Conservation (phyloP, 2,113 vertebrate species). For the Cairina moschata region DNA sequence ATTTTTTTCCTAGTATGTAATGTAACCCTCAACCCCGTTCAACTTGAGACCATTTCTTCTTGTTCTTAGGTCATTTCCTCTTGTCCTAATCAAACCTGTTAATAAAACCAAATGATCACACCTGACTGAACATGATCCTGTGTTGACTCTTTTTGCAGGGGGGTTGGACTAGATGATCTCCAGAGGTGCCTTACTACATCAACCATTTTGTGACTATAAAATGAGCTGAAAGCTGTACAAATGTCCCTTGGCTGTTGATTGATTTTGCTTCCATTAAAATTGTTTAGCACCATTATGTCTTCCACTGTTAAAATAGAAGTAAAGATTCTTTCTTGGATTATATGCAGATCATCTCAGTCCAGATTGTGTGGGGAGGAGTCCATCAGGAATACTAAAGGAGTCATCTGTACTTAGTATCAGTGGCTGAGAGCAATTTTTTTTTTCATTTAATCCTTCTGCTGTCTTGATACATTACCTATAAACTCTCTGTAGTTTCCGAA, state of each 20-base stretch:
- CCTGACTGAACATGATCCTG: fast-evolving
- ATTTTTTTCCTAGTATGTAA: no score
- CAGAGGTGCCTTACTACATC: neutral
- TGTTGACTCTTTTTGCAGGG: neutral
- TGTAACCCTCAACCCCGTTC: no score
- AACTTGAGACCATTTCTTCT: no score
- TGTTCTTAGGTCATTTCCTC: no score
- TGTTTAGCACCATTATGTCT: neutral
- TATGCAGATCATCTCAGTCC: neutral
- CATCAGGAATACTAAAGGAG: neutral
- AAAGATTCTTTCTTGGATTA: neutral
- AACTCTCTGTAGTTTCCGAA: neutral
- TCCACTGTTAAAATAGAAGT: neutral
- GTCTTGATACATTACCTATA: neutral
- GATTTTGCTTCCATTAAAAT: neutral
- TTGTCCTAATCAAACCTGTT: no score
- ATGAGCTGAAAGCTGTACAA: neutral
- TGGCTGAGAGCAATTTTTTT: neutral
- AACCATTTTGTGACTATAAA: neutral
- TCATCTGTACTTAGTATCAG: neutral
- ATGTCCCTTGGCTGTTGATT: neutral
- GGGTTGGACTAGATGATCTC: neutral
- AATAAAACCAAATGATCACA: neutral
- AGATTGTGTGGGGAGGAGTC: fast-evolving
- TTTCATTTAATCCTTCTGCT: neutral